Evolutionary conservation across 2,797 vertebrate species (phyloP).

Genomic region (Liparis tanakae): DNA sequence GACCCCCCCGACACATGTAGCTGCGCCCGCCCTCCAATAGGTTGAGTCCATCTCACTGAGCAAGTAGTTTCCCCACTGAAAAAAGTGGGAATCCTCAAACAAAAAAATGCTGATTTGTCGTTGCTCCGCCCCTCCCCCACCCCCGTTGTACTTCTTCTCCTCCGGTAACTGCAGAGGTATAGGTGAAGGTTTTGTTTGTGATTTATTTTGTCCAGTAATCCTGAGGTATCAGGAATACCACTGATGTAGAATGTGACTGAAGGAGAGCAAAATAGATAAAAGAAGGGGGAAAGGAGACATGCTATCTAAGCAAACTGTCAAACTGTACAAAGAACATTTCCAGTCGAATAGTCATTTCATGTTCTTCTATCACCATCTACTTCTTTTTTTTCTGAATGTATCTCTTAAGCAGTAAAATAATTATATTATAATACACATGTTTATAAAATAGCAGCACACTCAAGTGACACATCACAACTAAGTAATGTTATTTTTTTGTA

Average conservation of each 20-base stretch:
- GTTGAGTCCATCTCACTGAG: slow-evolving; percentile 73
- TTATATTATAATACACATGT: slow-evolving; percentile 99
- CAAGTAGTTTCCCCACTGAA: slow-evolving; percentile 43
- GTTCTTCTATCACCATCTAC: slow-evolving; percentile 94
- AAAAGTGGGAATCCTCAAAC: slow-evolving; percentile 45
- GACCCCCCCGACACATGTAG: slow-evolving; percentile 35
- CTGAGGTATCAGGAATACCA: slow-evolving; percentile 94
- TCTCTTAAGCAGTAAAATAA: slow-evolving; percentile 99
- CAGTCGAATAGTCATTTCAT: slow-evolving; percentile 93
- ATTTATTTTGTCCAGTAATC: slow-evolving; percentile 92
- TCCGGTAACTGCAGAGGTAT: slow-evolving; percentile 84
- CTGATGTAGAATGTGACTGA: slow-evolving; percentile 90
- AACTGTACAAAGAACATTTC: slow-evolving; percentile 94
- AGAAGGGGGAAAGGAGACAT: slow-evolving; percentile 79
- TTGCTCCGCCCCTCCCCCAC: neutral
- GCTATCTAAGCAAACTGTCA: slow-evolving; percentile 85
- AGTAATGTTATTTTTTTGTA: slow-evolving; percentile 98
- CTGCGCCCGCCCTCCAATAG: slow-evolving; percentile 75
- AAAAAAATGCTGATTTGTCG: slow-evolving; percentile 34
- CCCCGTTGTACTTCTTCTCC: slow-evolving; percentile 42
- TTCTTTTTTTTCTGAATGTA: slow-evolving; percentile 92
- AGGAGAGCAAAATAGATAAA: slow-evolving; percentile 76
- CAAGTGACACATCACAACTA: slow-evolving; percentile 99
- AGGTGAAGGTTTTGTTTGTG: slow-evolving; percentile 84
- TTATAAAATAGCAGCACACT: slow-evolving; percentile 99